These are phyloP conservation scores for Stichodactyla helianthus DNA, from an alignment of 64 coral and sea anemone species.

Conservation along the genomic window DNA sequence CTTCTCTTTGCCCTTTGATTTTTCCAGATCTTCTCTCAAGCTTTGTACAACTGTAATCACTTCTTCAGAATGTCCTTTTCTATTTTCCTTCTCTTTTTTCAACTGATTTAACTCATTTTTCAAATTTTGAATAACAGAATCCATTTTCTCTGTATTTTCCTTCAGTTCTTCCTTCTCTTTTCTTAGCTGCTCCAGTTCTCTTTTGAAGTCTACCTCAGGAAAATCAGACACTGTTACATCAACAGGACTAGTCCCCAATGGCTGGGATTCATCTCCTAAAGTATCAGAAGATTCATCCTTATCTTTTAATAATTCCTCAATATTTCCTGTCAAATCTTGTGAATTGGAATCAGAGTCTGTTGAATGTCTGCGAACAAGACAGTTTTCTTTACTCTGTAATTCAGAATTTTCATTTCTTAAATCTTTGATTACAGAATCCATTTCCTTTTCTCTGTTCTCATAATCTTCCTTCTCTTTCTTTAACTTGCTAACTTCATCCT, in stretches of 20 bases:
- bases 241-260: background rate
- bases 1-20: background rate
- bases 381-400: background rate
- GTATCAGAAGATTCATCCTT: background rate
- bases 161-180: background rate
- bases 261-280: background rate
- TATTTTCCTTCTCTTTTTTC: background rate
- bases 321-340: background rate
- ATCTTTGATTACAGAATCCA: background rate
- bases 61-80: background rate
- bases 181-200: background rate
- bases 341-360: background rate
- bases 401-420: background rate
- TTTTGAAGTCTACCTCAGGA: background rate
- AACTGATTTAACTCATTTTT: background rate
- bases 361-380: too few relatives aligned
- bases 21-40: background rate
- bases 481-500: background rate
- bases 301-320: background rate
- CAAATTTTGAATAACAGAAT: background rate
- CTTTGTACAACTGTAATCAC: background rate
- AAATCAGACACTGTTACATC: background rate
- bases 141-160: background rate
- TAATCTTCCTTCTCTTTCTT: background rate
- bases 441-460: background rate